A percentile compares a stretch with the other conserved stretches of the same genome.
Conservation (phyloP, 2,113 vertebrate species). For the Thalassoma bifasciatum region DNA sequence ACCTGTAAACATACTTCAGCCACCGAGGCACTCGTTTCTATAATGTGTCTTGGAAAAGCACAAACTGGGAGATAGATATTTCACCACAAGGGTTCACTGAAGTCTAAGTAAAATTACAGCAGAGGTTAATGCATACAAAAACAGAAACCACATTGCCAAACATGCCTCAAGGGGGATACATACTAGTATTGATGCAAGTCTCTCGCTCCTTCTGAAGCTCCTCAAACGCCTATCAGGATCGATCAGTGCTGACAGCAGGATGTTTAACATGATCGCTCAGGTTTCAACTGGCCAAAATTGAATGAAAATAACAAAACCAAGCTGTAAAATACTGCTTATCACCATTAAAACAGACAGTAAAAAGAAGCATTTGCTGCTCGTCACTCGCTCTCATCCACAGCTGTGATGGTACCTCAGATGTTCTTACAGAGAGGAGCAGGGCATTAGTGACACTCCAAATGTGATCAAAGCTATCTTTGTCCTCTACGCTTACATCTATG, state of each 20-base stretch:
- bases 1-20: constrained; percentile 18
- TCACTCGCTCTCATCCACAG: constrained; percentile 46
- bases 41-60: not conserved
- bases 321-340: constrained; percentile 4
- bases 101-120: not conserved
- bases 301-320: constrained; percentile 33
- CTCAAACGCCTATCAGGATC: constrained; percentile 79
- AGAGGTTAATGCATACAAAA: constrained; percentile 12
- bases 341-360: constrained; percentile 18
- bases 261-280: constrained; percentile 78
- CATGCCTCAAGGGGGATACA: constrained; percentile 54
- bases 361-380: constrained; percentile 18
- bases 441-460: constrained; percentile 76
- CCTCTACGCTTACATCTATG: constrained; percentile 51
- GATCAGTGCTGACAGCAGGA: constrained; percentile 81
- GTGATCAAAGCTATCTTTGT: constrained; percentile 80
- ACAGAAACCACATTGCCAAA: constrained; percentile 1
- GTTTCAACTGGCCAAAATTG: constrained; percentile 5
- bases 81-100: constrained; percentile 10
- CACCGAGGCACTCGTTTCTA: constrained; percentile 2
- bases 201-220: constrained; percentile 79
- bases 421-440: constrained; percentile 59
- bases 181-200: constrained; percentile 81
- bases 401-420: constrained; percentile 70
- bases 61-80: not conserved